A percentile compares a stretch with the other conserved stretches of the same genome.
phyloP scores from a whole-genome alignment of 2,888 invertebrate species.

The Parelbella ahira region DNA sequence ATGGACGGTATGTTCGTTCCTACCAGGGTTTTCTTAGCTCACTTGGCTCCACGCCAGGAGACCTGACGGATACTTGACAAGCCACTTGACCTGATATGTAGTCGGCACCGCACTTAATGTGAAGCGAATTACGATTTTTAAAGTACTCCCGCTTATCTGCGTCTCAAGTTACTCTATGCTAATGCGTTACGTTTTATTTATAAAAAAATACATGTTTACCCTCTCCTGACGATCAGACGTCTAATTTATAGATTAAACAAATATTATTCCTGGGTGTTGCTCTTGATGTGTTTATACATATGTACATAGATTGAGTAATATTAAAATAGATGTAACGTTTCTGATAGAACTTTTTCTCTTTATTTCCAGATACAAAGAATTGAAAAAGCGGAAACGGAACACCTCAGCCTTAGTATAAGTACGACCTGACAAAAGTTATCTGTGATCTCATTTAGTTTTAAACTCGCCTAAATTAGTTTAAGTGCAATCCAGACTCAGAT shows the following conservation, averaged over 20 bases:
- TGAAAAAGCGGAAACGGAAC: slow-evolving; percentile 57
- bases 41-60: slow-evolving; percentile 61
- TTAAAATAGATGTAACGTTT: too few relatives aligned
- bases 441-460: slow-evolving; percentile 74
- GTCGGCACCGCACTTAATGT: slow-evolving; percentile 41
- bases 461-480: slow-evolving; percentile 54
- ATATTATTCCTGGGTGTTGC: too few relatives aligned
- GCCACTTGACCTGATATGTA: slow-evolving; percentile 66
- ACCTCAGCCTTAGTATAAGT: slow-evolving; percentile 66
- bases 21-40: slow-evolving; percentile 40
- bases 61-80: slow-evolving; percentile 63
- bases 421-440: slow-evolving; percentile 73
- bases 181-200: not conserved
- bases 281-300: too few relatives aligned
- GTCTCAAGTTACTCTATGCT: slow-evolving; percentile 10
- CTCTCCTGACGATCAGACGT: too few relatives aligned
- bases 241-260: too few relatives aligned
- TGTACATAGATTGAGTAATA: too few relatives aligned
- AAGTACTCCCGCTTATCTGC: slow-evolving; percentile 20
- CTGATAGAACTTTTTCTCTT: slow-evolving; percentile 38
- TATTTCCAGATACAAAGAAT: slow-evolving; percentile 62
- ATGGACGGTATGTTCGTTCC: too few relatives aligned
- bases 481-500: slow-evolving; percentile 36
- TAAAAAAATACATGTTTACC: too few relatives aligned
- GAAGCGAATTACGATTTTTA: slow-evolving; percentile 32